Conservation (phyloP, 2,797 vertebrate genomes). For the Zenarchopterus dispar region DNA sequence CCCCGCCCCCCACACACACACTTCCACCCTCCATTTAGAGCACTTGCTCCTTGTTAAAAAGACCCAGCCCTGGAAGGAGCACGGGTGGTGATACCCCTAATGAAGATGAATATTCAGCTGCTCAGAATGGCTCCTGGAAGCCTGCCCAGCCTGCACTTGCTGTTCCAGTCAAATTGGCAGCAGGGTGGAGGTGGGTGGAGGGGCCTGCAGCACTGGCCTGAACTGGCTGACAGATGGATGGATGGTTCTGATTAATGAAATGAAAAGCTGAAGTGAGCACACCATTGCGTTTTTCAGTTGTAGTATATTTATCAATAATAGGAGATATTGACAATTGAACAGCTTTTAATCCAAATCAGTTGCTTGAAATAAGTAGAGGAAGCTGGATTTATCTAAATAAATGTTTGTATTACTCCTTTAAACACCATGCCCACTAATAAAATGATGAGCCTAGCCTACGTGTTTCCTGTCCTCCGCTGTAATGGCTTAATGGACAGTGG, state of each 20-base stretch:
- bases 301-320: no score
- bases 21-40: constrained; percentile 51
- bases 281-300: no score
- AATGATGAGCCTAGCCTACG: background rate
- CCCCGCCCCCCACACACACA: constrained; percentile 1
- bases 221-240: constrained; percentile 38
- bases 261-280: no score
- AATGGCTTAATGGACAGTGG: no score
- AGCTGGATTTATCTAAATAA: background rate
- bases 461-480: no score
- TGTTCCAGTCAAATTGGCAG: constrained; percentile 83
- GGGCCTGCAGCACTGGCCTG: constrained; percentile 17
- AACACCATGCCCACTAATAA: background rate
- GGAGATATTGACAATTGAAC: no score
- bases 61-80: constrained; percentile 68
- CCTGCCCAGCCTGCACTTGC: constrained; percentile 76
- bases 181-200: constrained; percentile 69
- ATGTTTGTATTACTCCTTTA: background rate
- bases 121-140: constrained; percentile 81
- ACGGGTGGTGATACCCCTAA: constrained; percentile 80
- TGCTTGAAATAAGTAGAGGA: no score
- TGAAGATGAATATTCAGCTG: constrained; percentile 88
- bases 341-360: no score
- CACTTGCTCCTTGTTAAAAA: constrained; percentile 79
- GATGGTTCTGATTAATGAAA: background rate